Evolutionary conservation across 2,113 vertebrate genomes (phyloP), one percentile per base, ranked within the genome.

Genomic region (Leucosticte australis): DNA sequence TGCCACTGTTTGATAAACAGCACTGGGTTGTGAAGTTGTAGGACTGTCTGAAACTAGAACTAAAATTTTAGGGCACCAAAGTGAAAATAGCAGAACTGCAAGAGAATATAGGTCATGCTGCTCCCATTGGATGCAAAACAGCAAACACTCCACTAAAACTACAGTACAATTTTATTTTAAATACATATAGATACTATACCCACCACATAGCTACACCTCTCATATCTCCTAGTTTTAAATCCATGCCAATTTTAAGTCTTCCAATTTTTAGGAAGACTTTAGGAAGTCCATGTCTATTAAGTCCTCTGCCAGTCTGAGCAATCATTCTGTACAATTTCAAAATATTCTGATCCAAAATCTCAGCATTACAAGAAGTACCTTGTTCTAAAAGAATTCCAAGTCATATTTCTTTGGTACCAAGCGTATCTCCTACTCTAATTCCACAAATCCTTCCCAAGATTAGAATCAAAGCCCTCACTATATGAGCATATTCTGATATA

Each of bases 21-120:
- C 73, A 87, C 27, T 15, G 55, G 35, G 18, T 21, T 85, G 46
- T 31, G 10, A 71, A 84, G 65, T 9, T 42, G 42, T 20, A 78
- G 46, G 63, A 85, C 17, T 52, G 57, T 59, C 84, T 94, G 47
- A 80, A 97, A 80, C 63, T 20, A 30, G 53, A 95, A 87, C 55
- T 85, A 80, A 83, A 92, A 94, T 94, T 95, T 95, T 76, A 96
- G 82, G 77, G 57, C 41, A 94, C 53, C 87, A 80, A 82, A 89
- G 59, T 70, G 78, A 90, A 94, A 74, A 73, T 0, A 87, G 67
- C 46, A 79, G 92, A 91, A 88, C 39, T 59, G 76, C n/a, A 71
- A 59, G 60, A 80, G 59, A 93, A 90, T 91, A 90, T 67, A 94
- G 90, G 94, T 83, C 90, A 86, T 13, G 82, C 47, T 83, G 84